These are phyloP conservation scores for Melanostoma mellinum DNA, from an alignment of 2,888 invertebrate species.

Conservation along the genomic window DNA sequence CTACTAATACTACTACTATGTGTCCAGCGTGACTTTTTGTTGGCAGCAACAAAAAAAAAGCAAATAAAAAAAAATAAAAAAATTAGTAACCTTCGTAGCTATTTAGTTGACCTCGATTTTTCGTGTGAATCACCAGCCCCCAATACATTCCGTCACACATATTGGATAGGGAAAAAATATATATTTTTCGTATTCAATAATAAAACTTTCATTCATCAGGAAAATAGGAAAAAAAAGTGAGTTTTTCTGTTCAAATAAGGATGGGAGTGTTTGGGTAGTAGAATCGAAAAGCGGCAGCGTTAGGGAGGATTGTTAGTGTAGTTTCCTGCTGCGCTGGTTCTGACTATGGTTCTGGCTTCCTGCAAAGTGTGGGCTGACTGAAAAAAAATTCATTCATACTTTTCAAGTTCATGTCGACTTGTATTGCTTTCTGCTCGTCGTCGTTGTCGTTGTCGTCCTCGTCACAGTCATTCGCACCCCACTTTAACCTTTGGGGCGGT, in stretches of 20 bases:
- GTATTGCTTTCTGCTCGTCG: conserved; percentile 44
- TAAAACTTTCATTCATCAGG: conserved; percentile 71
- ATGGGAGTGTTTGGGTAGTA: conserved; percentile 29
- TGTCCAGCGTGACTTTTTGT: conserved; percentile 39
- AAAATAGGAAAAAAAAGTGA: conserved; percentile 50
- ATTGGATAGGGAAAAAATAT: conserved; percentile 30
- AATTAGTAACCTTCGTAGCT: conserved; percentile 65
- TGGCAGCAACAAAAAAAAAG: conserved; percentile 28
- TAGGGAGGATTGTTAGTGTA: conserved; percentile 58
- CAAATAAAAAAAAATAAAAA: conserved; percentile 17
- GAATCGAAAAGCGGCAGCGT: conserved; percentile 1
- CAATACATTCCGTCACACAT: conserved; percentile 54
- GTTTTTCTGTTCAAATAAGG: conserved; percentile 58
- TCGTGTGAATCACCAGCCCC: conserved; percentile 51
- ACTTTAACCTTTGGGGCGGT: conserved; percentile 33
- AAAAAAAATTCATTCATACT: conserved; percentile 69
- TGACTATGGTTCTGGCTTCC: conserved; percentile 14
- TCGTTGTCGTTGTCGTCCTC: conserved; percentile 33
- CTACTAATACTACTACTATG: conserved; percentile 48
- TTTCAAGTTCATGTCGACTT: conserved; percentile 71
- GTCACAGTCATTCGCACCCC: conserved; percentile 54
- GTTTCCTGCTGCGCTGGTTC: conserved; percentile 49
- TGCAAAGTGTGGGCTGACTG: conserved; percentile 64
- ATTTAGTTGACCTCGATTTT: conserved; percentile 72
- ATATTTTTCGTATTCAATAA: conserved; percentile 70